Conservation (phyloP, 2,797 vertebrate species). For the Lophius americanus region DNA sequence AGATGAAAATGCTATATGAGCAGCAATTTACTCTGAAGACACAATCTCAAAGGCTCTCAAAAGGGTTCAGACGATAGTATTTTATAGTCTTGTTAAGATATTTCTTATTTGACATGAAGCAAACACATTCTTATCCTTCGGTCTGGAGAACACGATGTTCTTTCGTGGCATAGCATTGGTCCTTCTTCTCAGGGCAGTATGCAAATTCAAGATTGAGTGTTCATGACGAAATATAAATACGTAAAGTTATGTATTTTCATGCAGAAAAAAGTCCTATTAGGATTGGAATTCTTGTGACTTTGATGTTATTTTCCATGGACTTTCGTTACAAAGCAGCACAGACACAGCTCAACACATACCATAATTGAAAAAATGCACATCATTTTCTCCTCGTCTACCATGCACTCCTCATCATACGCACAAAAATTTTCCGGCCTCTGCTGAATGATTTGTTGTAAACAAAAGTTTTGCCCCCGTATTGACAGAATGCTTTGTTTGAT, state of each 20-base stretch:
- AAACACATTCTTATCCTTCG: slow-evolving; percentile 4
- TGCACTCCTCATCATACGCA: no score
- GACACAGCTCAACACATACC: no score
- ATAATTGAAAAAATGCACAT: no score
- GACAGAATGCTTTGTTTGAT: no score
- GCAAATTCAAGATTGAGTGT: background rate
- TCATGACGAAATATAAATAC: background rate
- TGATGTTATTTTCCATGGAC: no score
- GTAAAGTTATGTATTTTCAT: background rate
- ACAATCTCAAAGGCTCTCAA: background rate
- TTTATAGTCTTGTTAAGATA: slow-evolving; percentile 12
- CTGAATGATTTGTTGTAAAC: no score
- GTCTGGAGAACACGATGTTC: background rate
- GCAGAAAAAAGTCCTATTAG: background rate
- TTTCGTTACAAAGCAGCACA: no score
- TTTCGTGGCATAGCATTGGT: background rate
- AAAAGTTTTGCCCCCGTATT: no score
- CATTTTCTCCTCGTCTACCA: no score
- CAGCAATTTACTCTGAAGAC: slow-evolving; percentile 17
- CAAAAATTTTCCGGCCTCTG: no score
- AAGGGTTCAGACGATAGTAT: slow-evolving; percentile 5
- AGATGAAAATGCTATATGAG: slow-evolving; percentile 8
- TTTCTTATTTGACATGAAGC: slow-evolving; percentile 14
- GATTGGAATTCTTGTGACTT: no score
- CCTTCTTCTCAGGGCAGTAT: background rate